These are phyloP conservation scores for Gallinago media DNA, from an alignment of 2,113 vertebrate genomes.

Conservation along the genomic window DNA sequence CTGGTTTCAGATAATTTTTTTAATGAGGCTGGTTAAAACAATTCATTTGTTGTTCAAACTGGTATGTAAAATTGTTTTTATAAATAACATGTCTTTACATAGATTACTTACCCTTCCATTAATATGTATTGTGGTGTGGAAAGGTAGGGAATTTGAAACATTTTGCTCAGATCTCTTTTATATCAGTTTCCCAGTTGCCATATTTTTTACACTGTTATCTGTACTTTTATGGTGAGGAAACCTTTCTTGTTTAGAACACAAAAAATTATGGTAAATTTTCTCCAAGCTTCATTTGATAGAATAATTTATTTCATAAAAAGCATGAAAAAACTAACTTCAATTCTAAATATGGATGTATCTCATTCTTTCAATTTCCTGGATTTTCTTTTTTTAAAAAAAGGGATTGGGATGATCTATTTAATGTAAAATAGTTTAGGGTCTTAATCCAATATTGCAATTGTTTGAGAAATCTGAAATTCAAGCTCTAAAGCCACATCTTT, in stretches of 20 bases:
- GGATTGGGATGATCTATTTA: not conserved
- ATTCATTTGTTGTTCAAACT: not conserved
- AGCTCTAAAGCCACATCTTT: not conserved
- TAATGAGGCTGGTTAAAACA: not conserved
- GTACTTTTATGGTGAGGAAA: not conserved
- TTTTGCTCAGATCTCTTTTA: not conserved
- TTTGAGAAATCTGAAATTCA: not conserved
- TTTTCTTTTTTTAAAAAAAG: not conserved
- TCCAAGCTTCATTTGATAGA: not conserved
- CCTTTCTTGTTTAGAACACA: not conserved
- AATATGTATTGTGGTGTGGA: not conserved
- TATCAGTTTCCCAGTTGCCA: not conserved
- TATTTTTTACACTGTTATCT: not conserved
- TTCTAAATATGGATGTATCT: not conserved
- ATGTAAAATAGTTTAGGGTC: not conserved
- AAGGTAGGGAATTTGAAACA: not conserved
- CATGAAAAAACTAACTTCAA: not conserved
- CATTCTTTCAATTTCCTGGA: not conserved
- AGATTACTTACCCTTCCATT: not conserved
- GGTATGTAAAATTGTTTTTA: not conserved
- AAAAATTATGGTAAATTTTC: not conserved
- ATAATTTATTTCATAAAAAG: not conserved
- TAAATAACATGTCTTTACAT: not conserved
- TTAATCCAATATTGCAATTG: not conserved
- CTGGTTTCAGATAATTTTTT: not conserved